A percentile compares a stretch with the other conserved stretches of the same genome.
These are phyloP conservation scores for Lucinisca nassula DNA, from an alignment of 2,888 invertebrate species.

Conservation along the genomic window DNA sequence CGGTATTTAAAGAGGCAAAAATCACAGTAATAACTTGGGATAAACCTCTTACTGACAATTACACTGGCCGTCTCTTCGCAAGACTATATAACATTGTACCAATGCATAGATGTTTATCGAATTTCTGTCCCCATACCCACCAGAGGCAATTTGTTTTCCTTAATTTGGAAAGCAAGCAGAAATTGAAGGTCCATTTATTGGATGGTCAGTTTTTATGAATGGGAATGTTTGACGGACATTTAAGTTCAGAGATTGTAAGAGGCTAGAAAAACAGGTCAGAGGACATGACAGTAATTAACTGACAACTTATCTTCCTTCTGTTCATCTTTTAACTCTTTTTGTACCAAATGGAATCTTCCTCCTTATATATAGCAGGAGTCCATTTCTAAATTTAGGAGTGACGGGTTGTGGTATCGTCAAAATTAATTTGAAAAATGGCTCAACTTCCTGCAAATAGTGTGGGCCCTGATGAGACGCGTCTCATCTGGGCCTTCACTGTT, in stretches of 20 bases:
- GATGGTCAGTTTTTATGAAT: conserved; percentile 2
- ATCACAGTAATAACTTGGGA: neutral
- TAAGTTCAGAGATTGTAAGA: neutral
- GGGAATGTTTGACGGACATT: neutral
- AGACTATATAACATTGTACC: neutral
- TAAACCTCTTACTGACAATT: neutral
- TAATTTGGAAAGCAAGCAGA: neutral
- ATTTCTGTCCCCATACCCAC: neutral
- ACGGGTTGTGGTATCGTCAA: no score
- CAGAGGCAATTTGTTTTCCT: neutral
- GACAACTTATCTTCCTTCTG: neutral
- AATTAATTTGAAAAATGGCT: no score
- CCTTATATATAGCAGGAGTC: no score
- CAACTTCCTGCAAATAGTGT: no score
- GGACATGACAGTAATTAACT: neutral
- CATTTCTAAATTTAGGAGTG: no score
- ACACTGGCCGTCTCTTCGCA: neutral
- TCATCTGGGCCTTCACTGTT: no score
- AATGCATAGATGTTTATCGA: neutral
- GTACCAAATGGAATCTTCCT: no score
- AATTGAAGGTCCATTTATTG: conserved; percentile 12
- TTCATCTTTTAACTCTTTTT: neutral
- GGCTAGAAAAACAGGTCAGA: neutral
- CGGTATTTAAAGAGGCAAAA: neutral
- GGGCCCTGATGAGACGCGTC: no score